Evolutionary conservation across 2,888 invertebrate species (phyloP).

Genomic region (Allolobophora icterica): DNA sequence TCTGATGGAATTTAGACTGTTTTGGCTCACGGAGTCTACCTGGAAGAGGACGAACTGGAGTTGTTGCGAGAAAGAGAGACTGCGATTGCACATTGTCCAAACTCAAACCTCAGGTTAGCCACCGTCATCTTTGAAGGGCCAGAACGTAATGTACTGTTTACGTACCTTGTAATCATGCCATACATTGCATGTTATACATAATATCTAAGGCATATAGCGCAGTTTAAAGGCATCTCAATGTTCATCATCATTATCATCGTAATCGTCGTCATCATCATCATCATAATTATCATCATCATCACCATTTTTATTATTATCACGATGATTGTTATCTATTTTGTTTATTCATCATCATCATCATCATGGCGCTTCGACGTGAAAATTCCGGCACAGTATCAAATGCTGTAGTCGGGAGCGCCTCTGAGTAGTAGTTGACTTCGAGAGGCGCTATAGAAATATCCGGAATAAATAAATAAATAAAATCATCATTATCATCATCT

Average conservation of each 20-base stretch:
- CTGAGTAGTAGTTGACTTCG: no score
- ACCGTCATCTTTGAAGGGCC: background rate
- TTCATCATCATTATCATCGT: background rate
- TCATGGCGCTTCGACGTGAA: no score
- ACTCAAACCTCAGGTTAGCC: background rate
- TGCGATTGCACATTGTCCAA: background rate
- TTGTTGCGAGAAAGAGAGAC: background rate
- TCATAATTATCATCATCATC: conserved; percentile 19
- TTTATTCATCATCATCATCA: conserved; percentile 26
- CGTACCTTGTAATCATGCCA: background rate
- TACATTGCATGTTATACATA: background rate
- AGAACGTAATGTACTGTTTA: background rate
- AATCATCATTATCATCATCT: conserved; percentile 21
- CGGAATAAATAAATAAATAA: no score
- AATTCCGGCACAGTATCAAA: no score
- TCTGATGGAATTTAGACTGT: background rate
- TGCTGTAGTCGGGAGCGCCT: no score
- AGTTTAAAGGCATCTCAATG: no score
- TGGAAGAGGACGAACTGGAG: background rate
- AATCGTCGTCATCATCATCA: conserved; percentile 18
- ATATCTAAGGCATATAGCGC: no score
- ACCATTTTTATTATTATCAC: background rate
- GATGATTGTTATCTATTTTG: no score
- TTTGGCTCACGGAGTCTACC: background rate
- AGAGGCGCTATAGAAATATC: no score